A percentile compares a stretch with the other conserved stretches of the same genome.
Conservation (phyloP, 2,797 vertebrate species). For the Oreochromis grahami region DNA sequence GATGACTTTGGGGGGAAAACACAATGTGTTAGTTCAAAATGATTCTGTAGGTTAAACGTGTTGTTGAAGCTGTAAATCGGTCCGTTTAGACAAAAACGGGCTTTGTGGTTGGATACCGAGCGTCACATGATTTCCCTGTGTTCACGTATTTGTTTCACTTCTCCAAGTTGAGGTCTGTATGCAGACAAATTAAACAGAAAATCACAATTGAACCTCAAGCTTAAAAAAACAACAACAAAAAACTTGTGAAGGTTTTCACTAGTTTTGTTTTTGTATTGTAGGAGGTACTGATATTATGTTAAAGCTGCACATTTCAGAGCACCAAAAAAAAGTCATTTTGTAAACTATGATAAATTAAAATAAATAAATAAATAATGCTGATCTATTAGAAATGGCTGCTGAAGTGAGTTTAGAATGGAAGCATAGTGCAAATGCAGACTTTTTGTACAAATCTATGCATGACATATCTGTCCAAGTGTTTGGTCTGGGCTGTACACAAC, state of each 20-base stretch:
- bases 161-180: background rate
- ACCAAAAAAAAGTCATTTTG: slow-evolving; percentile 41
- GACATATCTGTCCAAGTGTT: slow-evolving; percentile 42
- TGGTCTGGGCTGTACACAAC: background rate
- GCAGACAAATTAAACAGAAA: background rate
- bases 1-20: background rate
- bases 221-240: background rate
- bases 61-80: background rate
- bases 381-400: background rate
- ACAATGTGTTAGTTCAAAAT: slow-evolving; percentile 15
- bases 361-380: background rate
- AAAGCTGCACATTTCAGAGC: slow-evolving; percentile 30
- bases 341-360: background rate
- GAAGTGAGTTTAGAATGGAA: slow-evolving; percentile 13
- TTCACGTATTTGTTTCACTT: background rate
- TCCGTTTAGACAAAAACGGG: background rate
- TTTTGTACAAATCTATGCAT: slow-evolving; percentile 78
- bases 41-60: background rate
- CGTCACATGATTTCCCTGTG: background rate
- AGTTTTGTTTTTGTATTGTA: slow-evolving; percentile 28
- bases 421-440: slow-evolving; percentile 49
- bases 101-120: background rate
- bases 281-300: background rate
- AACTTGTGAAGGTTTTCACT: slow-evolving; percentile 19
- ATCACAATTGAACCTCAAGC: slow-evolving; percentile 21